Base-by-base conservation (phyloP, 2,113 vertebrate genomes). In the Pomatostomus ruficeps region DNA sequence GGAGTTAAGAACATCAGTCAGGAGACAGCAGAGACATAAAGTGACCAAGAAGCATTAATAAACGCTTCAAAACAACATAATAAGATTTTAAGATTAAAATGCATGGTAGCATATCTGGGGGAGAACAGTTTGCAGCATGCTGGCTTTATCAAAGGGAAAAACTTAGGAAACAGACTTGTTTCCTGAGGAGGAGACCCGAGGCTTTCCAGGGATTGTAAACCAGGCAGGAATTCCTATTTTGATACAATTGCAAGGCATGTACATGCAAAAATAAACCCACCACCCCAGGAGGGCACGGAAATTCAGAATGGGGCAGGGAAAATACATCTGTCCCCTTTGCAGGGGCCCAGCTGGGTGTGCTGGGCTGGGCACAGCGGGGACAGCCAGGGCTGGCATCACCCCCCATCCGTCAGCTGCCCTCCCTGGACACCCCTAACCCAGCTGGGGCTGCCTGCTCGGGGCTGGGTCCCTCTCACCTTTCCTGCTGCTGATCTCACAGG, bases 401-500 rank as follows among this genome's bases (percentile, higher is more conserved):
- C 3, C 59, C 59, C 42, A 58, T 9, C 38, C 40, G 24, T 55
- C 79, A 73, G 36, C 17, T 1, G 4, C 25, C 55, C 14, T 1
- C 38, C 57, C 51, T 1, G 13, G 68, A 9, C 43, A 5, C 21
- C 35, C 33, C 35, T 1, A 7, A 3, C 4, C 9, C 22, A 7
- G 29, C 77, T 51, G 78, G 52, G 57, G 7, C 11, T n/a, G 26
- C 18, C 26, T 35, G 57, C 68, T 49, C 1, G 1, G 23, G 3
- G 17, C 20, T 19, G 36, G 74, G 23, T 65, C 11, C 33, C 42
- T 22, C 83, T 98, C 86, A 99, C 99, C 97, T 97, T 71, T 78
- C 49, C 95, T 97, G 2, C 73, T 6, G 31, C 98, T 98, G 91
- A 97, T 91, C 96, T 99, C 98, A 84, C 99, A 99, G 96, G 98